A percentile compares a stretch with the other conserved stretches of the same genome.
phyloP scores from a whole-genome alignment of 2,888 invertebrate species.

The Erpobdella octoculata region DNA sequence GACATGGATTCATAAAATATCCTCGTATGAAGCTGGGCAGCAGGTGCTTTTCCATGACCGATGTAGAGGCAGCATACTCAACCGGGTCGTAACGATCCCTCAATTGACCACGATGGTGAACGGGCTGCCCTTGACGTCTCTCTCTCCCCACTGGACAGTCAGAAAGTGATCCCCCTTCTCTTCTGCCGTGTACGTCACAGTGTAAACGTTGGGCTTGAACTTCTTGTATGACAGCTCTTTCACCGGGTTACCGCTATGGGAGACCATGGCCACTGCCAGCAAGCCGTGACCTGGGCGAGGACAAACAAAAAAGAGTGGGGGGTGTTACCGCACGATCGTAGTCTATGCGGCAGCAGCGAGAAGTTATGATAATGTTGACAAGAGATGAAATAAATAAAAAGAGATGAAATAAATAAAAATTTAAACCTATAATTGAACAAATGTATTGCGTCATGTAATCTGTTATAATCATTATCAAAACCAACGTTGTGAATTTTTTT shows the following conservation, averaged over 20 bases:
- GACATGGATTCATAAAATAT: too few species aligned
- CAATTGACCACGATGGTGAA: slow-evolving; percentile 59
- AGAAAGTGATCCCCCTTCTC: slow-evolving; percentile 70
- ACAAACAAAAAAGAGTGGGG: neutral
- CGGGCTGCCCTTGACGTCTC: slow-evolving; percentile 90
- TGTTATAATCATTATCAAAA: slow-evolving; percentile 29
- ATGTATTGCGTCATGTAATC: slow-evolving; percentile 16
- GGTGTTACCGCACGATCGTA: too few species aligned
- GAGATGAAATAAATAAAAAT: too few species aligned
- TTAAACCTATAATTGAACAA: too few species aligned
- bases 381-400: too few species aligned
- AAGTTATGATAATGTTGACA: too few species aligned
- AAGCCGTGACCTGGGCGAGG: slow-evolving; percentile 74
- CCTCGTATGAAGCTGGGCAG: too few species aligned
- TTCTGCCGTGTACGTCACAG: slow-evolving; percentile 72
- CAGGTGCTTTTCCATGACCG: neutral
- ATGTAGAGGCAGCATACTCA: neutral
- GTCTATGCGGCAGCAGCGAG: too few species aligned
- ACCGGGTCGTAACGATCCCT: neutral
- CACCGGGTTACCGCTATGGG: slow-evolving; percentile 81
- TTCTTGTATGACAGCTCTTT: slow-evolving; percentile 85
- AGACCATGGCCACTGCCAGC: slow-evolving; percentile 83
- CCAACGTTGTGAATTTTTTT: slow-evolving; percentile 17
- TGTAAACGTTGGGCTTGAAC: slow-evolving; percentile 45
- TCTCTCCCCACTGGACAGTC: slow-evolving; percentile 70